Evolutionary conservation across 1,140 invertebrate species (phyloP).

Genomic region (Trichonephila clavipes): DNA sequence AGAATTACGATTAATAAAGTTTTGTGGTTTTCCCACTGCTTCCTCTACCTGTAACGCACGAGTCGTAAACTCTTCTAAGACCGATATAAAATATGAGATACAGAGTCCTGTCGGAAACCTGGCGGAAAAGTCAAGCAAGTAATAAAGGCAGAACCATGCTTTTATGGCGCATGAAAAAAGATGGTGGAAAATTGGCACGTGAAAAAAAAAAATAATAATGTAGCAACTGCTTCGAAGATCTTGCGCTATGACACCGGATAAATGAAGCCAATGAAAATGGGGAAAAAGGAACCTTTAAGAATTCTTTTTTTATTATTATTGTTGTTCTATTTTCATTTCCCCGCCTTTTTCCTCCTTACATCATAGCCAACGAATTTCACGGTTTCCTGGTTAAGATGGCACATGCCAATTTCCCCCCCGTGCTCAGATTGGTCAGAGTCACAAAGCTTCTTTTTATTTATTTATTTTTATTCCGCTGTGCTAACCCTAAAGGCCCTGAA

Average conservation of each 20-base stretch:
- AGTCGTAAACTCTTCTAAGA: constrained; percentile 36
- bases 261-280: constrained; percentile 74
- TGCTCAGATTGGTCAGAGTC: constrained; percentile 48
- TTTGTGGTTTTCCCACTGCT: constrained; percentile 43
- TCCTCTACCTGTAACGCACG: constrained; percentile 35
- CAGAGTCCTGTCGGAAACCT: not conserved
- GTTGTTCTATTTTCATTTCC: not conserved
- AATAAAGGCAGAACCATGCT: constrained; percentile 58
- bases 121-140: constrained; percentile 37
- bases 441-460: constrained; percentile 22
- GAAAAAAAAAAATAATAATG: not conserved
- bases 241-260: constrained; percentile 63
- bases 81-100: constrained; percentile 64
- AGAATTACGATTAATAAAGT: constrained; percentile 69
- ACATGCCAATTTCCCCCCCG: constrained; percentile 55
- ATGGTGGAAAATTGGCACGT: constrained; percentile 35
- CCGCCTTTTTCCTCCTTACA: not conserved
- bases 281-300: constrained; percentile 26
- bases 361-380: constrained; percentile 69
- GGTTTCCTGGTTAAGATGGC: constrained; percentile 68
- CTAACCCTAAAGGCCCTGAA: constrained; percentile 42
- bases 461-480: not conserved
- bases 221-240: not conserved
- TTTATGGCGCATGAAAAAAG: constrained; percentile 59
- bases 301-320: constrained; percentile 18